Evolutionary conservation across 2,888 invertebrate species (phyloP).

Genomic region (Acanthococcus lagerstroemiae): DNA sequence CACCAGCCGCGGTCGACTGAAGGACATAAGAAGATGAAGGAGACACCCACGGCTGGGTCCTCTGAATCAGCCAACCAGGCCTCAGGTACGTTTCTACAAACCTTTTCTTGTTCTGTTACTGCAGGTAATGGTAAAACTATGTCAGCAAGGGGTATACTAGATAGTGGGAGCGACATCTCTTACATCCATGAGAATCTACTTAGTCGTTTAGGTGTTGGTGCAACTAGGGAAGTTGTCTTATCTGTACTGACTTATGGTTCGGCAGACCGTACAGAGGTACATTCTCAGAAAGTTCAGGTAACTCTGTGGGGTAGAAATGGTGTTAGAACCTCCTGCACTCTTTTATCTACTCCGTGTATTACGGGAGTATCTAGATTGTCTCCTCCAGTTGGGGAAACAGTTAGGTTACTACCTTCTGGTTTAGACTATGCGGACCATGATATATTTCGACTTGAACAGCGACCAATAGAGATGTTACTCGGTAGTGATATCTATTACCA

Average conservation of each 20-base stretch:
- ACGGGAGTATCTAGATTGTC: neutral
- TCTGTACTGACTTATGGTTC: neutral
- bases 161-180: neutral
- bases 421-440: neutral
- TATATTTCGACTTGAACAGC: neutral
- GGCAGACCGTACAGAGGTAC: neutral
- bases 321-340: neutral
- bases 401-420: neutral
- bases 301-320: neutral
- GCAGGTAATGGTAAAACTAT: neutral
- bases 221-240: neutral
- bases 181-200: neutral
- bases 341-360: neutral
- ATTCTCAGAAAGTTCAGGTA: neutral
- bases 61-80: too few relatives aligned
- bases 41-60: too few relatives aligned
- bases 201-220: neutral
- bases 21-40: too few relatives aligned
- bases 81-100: neutral
- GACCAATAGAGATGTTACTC: neutral
- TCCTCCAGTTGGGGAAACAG: neutral
- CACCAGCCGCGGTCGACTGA: neutral
- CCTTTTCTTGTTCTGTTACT: neutral
- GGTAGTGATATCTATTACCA: neutral
- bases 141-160: neutral